Percentiles rank a stretch among this genome's conserved stretches.
phyloP scores from a whole-genome alignment of 2,797 vertebrate genomes.

The Coranthus polyacanthus region DNA sequence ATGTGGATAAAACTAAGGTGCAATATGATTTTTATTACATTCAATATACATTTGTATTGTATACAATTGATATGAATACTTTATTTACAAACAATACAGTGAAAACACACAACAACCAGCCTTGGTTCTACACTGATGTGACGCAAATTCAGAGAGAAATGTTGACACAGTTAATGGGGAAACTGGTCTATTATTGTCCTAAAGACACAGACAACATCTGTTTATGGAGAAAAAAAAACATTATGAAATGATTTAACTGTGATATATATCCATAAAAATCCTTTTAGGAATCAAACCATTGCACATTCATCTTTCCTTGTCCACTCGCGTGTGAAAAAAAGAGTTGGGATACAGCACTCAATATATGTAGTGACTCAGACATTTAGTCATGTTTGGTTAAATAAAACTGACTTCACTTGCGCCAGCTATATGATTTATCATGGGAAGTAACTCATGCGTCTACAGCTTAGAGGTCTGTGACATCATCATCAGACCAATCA shows the following conservation, averaged over 20 bases:
- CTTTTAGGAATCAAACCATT: too few relatives aligned
- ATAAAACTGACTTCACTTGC: too few relatives aligned
- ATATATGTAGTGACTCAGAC: too few relatives aligned
- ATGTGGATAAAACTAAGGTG: neutral
- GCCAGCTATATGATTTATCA: neutral
- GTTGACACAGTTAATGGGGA: neutral
- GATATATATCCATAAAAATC: neutral
- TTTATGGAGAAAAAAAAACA: neutral
- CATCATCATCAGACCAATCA: constrained; percentile 68
- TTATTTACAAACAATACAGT: constrained; percentile 44
- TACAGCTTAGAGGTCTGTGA: constrained; percentile 68
- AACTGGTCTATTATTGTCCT: constrained; percentile 4
- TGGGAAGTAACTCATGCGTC: neutral
- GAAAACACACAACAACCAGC: constrained; percentile 8
- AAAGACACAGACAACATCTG: constrained; percentile 10
- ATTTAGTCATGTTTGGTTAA: too few relatives aligned
- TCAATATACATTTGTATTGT: neutral
- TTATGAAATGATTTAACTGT: too few relatives aligned
- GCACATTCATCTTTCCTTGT: too few relatives aligned
- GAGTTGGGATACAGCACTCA: too few relatives aligned
- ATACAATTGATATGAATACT: constrained; percentile 24
- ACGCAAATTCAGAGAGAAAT: constrained; percentile 18
- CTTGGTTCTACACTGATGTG: constrained; percentile 8
- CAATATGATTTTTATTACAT: too few relatives aligned
- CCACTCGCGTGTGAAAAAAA: too few relatives aligned